A percentile compares a stretch with the other conserved stretches of the same genome.
Conservation (phyloP, 2,113 vertebrate species). For the Onychorhynchus coronatus region DNA sequence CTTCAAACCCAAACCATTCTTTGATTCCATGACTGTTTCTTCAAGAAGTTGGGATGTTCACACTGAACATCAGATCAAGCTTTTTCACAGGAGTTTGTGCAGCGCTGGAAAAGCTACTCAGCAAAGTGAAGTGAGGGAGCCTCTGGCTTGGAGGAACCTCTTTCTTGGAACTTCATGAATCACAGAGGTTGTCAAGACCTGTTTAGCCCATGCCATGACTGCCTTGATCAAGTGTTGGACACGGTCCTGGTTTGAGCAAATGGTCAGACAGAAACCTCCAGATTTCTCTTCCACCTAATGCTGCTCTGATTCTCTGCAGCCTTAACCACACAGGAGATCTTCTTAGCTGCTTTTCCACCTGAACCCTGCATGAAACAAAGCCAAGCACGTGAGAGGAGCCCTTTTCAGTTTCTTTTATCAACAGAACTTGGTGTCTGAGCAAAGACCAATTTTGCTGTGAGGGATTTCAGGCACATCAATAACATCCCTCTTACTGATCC, state of each 20-base stretch:
- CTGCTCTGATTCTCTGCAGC: background rate
- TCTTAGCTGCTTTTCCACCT: background rate
- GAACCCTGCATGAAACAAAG: background rate
- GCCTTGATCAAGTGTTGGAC: background rate
- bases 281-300: background rate
- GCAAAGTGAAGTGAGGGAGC: background rate
- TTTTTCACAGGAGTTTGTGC: background rate
- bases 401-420: background rate
- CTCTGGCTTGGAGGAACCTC: background rate
- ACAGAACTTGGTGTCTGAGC: background rate
- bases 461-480: background rate
- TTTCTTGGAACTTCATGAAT: background rate
- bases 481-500: background rate
- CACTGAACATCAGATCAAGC: background rate
- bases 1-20: background rate
- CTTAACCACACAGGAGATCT: background rate
- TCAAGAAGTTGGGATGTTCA: background rate
- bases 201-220: background rate
- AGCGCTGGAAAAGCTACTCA: background rate
- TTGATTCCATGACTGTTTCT: background rate
- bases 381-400: background rate
- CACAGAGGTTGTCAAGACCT: background rate
- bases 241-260: background rate
- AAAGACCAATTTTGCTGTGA: background rate
- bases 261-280: background rate